Conservation (phyloP, 2,888 invertebrate genomes). For the Chloromyia formosa region DNA sequence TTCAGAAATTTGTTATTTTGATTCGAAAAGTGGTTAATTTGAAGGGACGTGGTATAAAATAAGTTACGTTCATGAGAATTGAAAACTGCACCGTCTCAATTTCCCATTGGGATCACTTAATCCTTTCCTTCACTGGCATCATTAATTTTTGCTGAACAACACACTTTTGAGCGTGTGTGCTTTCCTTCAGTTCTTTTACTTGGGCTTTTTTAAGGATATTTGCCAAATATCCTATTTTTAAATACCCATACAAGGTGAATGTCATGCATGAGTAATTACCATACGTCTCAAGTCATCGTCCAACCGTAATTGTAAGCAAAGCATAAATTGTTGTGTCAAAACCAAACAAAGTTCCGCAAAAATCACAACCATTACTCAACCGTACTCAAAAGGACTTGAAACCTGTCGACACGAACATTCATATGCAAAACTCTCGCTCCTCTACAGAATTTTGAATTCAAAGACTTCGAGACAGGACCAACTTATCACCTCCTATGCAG, state of each 20-base stretch:
- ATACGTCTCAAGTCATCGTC: constrained; percentile 41
- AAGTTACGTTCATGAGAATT: no score
- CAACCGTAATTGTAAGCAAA: constrained; percentile 28
- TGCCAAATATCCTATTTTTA: not conserved
- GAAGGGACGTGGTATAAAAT: no score
- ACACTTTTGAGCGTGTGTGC: no score
- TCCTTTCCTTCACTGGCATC: not conserved
- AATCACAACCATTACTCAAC: constrained; percentile 48
- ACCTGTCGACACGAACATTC: constrained; percentile 44
- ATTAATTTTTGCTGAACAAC: not conserved
- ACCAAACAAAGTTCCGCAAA: constrained; percentile 47
- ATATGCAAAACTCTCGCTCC: constrained; percentile 44
- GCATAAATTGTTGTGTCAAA: constrained; percentile 48
- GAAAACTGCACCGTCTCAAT: no score
- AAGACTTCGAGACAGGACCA: constrained; percentile 23
- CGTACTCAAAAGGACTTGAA: constrained; percentile 41
- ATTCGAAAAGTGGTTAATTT: no score
- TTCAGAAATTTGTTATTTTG: no score
- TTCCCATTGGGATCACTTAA: not conserved
- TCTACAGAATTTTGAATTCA: constrained; percentile 15
- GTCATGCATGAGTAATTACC: constrained; percentile 48
- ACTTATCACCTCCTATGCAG: constrained; percentile 47
- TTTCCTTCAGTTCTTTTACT: no score
- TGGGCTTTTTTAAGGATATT: not conserved
- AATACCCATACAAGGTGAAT: not conserved